Evolutionary conservation across 2,113 vertebrate species (phyloP).

Genomic region (Melanerpes aurifrons): DNA sequence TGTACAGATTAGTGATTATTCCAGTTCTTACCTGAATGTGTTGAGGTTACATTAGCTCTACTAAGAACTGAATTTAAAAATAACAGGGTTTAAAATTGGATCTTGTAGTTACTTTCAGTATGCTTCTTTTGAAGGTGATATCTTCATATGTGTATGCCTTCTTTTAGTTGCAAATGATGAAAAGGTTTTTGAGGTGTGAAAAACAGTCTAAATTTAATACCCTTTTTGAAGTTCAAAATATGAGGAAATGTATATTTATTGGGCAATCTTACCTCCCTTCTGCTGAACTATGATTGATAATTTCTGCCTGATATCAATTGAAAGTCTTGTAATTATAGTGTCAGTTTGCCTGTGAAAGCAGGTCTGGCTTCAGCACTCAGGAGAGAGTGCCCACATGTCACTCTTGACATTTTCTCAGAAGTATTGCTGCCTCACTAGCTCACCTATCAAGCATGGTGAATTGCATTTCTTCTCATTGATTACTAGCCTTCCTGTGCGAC

Average conservation of each 20-base stretch:
- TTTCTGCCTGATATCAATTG: not conserved
- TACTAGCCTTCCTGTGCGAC: slow-evolving; percentile 5
- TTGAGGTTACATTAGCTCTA: slow-evolving; percentile 2
- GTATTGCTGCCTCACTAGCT: slow-evolving; percentile 35
- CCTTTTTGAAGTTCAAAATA: not conserved
- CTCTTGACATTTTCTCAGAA: slow-evolving; percentile 41
- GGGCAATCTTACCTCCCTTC: not conserved
- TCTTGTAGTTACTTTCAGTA: not conserved
- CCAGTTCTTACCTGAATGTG: not conserved
- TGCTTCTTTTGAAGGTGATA: not conserved
- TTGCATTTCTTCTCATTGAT: slow-evolving; percentile 49
- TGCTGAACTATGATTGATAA: not conserved
- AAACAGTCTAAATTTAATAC: not conserved
- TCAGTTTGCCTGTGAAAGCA: slow-evolving; percentile 15
- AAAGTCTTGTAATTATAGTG: not conserved
- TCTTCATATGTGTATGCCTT: not conserved
- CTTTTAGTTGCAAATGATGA: not conserved
- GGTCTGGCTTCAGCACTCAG: not conserved
- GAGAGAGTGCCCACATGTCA: not conserved
- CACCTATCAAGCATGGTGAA: slow-evolving; percentile 48
- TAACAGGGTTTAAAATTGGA: not conserved
- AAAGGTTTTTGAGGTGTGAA: not conserved
- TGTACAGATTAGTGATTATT: not conserved
- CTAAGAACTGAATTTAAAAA: slow-evolving; percentile 2
- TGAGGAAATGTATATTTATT: not conserved